These are phyloP conservation scores for Zaprionus davidi DNA, from an alignment of 1,140 invertebrate species.

Conservation along the genomic window DNA sequence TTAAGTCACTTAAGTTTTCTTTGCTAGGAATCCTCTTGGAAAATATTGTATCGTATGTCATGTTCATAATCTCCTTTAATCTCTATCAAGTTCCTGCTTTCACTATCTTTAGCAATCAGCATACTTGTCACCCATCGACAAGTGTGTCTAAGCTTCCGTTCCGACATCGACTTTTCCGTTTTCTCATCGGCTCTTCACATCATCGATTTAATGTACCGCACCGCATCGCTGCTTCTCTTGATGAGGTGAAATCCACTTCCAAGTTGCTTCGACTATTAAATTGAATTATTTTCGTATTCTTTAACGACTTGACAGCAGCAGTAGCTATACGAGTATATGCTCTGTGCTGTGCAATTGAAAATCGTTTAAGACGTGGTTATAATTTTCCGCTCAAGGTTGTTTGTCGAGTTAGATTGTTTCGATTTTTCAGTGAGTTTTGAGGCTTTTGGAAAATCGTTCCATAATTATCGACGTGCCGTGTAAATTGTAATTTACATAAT, in stretches of 20 bases:
- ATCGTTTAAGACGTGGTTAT: conserved; percentile 60
- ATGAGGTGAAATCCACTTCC: conserved; percentile 77
- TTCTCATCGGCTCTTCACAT: conserved; percentile 70
- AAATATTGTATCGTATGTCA: too few species aligned
- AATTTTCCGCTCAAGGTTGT: conserved; percentile 63
- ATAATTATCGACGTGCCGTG: conserved; percentile 72
- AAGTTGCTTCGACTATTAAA: conserved; percentile 34
- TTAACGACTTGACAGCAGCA: conserved; percentile 17
- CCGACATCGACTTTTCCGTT: background rate
- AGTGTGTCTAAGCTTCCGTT: background rate
- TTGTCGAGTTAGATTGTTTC: conserved; percentile 64
- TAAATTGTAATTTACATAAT: conserved; percentile 82
- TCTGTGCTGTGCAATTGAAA: conserved; percentile 53
- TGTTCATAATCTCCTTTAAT: too few species aligned
- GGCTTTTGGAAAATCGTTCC: conserved; percentile 77
- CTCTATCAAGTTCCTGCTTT: too few species aligned
- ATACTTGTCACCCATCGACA: background rate
- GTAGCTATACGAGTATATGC: conserved; percentile 1
- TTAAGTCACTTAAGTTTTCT: too few species aligned
- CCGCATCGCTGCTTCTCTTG: conserved; percentile 74
- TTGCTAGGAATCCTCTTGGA: too few species aligned
- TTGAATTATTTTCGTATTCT: conserved; percentile 17
- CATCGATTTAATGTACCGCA: conserved; percentile 77
- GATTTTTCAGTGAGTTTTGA: conserved; percentile 46
- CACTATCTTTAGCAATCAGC: too few species aligned